Evolutionary conservation across 2,113 vertebrate species (phyloP).

Genomic region (Cheirogaleus medius): DNA sequence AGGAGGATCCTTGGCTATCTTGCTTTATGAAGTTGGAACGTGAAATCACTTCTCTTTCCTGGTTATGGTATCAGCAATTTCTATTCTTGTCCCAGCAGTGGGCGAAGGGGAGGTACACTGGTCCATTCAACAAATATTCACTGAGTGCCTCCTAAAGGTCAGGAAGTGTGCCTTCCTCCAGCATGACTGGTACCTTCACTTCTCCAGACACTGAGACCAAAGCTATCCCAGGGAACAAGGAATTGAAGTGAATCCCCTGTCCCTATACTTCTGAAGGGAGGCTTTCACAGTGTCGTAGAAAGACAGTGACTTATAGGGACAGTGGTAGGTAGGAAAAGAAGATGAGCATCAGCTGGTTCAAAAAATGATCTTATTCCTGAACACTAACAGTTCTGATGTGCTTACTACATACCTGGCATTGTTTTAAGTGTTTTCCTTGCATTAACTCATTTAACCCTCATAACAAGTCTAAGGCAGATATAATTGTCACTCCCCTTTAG

Average conservation of each 20-base stretch:
- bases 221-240: not conserved
- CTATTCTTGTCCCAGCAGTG: not conserved
- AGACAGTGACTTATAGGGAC: not conserved
- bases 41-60: not conserved
- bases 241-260: not conserved
- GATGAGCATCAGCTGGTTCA: not conserved
- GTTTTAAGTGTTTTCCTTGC: not conserved
- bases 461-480: not conserved
- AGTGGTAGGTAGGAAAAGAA: not conserved
- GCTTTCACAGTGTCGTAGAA: not conserved
- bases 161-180: not conserved
- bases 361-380: not conserved
- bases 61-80: not conserved
- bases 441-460: not conserved
- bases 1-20: not conserved
- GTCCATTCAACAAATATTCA: not conserved
- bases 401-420: not conserved
- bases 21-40: not conserved
- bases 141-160: not conserved
- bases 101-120: no score
- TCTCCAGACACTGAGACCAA: not conserved
- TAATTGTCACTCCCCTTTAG: not conserved
- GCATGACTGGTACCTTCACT: not conserved
- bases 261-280: not conserved
- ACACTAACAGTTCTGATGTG: not conserved